Conservation (phyloP, 2,888 invertebrate genomes). For the Leucophora obtusa region DNA sequence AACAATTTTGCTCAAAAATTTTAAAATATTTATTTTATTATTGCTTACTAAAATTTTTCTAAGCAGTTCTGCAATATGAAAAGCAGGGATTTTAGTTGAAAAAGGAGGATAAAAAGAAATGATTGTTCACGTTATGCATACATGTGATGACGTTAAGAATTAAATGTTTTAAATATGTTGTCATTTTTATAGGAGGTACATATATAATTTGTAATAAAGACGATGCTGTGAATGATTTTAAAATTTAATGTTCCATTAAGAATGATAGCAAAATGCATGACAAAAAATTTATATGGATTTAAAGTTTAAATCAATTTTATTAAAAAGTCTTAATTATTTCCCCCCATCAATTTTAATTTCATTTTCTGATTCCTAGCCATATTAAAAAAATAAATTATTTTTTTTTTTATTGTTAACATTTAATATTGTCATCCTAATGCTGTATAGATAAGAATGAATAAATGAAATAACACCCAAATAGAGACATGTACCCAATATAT, state of each 20-base stretch:
- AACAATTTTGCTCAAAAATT: no score
- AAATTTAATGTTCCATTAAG: neutral
- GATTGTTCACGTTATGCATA: no score
- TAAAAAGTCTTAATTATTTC: neutral
- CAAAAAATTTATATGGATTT: no score
- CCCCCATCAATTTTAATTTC: neutral
- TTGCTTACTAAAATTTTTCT: no score
- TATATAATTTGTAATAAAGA: neutral
- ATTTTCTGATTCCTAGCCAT: neutral
- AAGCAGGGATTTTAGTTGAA: no score
- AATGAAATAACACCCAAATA: constrained; percentile 20
- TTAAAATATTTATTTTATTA: no score
- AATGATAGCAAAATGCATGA: neutral
- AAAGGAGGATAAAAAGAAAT: no score
- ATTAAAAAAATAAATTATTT: constrained; percentile 32
- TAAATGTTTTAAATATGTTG: no score
- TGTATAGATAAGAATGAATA: constrained; percentile 27
- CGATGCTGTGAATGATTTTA: neutral
- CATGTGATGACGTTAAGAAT: no score
- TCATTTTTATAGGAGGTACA: no score
- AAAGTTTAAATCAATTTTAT: no score
- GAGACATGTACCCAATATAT: constrained; percentile 24
- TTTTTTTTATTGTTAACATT: constrained; percentile 11
- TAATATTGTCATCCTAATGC: constrained; percentile 23
- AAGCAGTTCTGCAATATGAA: no score